Evolutionary conservation across 2,797 vertebrate genomes (phyloP), one percentile per base, ranked within the genome.

Genomic region (Girardinus metallicus): DNA sequence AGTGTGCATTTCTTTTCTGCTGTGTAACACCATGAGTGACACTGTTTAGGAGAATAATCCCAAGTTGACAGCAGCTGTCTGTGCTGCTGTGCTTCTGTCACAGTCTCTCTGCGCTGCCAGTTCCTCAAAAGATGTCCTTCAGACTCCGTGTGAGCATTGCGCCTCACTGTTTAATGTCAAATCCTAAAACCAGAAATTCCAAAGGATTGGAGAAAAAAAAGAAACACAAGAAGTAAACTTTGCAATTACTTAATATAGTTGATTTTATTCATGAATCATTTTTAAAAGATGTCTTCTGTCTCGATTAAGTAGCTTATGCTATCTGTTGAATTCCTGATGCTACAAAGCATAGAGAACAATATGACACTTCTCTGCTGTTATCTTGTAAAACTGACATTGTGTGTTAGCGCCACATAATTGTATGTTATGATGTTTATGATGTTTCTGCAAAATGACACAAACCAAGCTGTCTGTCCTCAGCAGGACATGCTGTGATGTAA

Each of bases 101-200:
- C 80, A 86, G 82, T 84, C 73, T 70, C 68, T 41, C 64, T 43
- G 66, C 39, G 12, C 36, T 68, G 66, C 39, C 39, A 41, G 66
- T 68, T 26, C 18, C 66, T 68, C 36, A 68, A 68, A 68, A 68
- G 62, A 68, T 68, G 66, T 41, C 36, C 66, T 68, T 43, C 66
- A 68, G 66, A 41, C 43, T 26, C 16, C 39, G 2, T 43, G 66
- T 26, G 66, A 41, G 66, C 23, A 23, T 13, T 2, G 10, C 5
- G 66, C 39, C 10, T 68, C 21, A 43, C 21, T 68, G 10, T 64
- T 64, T 64, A 36, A 64, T 21, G 15, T 39, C 57, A 62, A 62
- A 34, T 66, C 36, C 18, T 23, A 43, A 26, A 43, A 26, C 21
- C 34, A 21, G 21, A 41, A 26, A 68, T 1, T 39, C 18, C 11